phyloP scores from a whole-genome alignment of 2,797 vertebrate species.

The Eupleurogrammus muticus region DNA sequence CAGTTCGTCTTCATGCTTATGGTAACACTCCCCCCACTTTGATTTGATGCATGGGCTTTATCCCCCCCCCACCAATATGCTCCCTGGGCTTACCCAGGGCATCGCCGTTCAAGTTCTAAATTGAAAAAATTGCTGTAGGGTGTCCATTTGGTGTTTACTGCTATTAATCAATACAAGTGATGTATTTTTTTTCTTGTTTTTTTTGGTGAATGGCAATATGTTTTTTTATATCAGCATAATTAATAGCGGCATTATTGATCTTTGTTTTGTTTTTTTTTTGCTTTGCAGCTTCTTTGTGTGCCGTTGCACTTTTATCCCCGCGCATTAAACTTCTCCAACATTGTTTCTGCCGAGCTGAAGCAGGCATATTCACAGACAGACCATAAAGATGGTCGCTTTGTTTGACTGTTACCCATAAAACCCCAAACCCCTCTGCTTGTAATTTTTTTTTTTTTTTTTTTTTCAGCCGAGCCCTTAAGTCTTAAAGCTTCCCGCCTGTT shows the following conservation, averaged over 20 bases:
- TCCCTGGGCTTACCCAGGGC: conserved; percentile 50
- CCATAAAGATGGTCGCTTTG: conserved; percentile 69
- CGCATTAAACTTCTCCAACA: conserved; percentile 26
- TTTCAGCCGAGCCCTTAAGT: conserved; percentile 57
- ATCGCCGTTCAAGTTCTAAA: conserved; percentile 74
- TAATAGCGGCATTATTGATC: neutral
- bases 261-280: too few species aligned
- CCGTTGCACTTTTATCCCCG: conserved; percentile 26
- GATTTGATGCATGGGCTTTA: conserved; percentile 75
- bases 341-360: conserved; percentile 34
- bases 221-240: conserved; percentile 15
- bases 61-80: conserved; percentile 51
- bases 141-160: conserved; percentile 60
- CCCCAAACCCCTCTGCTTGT: conserved; percentile 55
- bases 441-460: conserved; percentile 61
- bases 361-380: conserved; percentile 57
- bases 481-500: conserved; percentile 75
- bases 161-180: conserved; percentile 55
- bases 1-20: conserved; percentile 78
- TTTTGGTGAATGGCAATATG: conserved; percentile 7
- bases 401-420: conserved; percentile 75
- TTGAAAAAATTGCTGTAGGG: conserved; percentile 79
- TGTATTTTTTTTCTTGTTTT: conserved; percentile 22
- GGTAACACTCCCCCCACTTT: conserved; percentile 64
- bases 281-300: conserved; percentile 32